phyloP scores from a whole-genome alignment of 2,888 invertebrate genomes.

The Argynnis bischoffii region DNA sequence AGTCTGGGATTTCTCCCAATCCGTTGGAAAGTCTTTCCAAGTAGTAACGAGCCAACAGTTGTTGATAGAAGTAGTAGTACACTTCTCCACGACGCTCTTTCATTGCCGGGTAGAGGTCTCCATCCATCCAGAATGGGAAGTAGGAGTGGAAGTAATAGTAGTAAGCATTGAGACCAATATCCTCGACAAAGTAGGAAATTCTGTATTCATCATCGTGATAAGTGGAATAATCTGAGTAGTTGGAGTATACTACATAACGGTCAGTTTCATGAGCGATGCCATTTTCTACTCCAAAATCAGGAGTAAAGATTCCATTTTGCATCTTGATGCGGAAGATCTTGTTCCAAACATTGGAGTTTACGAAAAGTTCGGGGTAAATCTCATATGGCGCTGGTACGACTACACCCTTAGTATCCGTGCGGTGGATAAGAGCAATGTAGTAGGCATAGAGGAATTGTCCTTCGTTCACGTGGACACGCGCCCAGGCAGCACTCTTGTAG shows the following conservation, averaged over 20 bases:
- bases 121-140: constrained; percentile 84
- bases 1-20: constrained; percentile 82
- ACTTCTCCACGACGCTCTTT: constrained; percentile 85
- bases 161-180: constrained; percentile 85
- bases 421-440: constrained; percentile 82
- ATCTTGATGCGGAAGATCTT: constrained; percentile 70
- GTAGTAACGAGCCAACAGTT: constrained; percentile 86
- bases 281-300: constrained; percentile 55
- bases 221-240: constrained; percentile 79
- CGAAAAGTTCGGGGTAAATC: constrained; percentile 84
- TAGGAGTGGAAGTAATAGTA: constrained; percentile 85
- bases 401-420: constrained; percentile 80
- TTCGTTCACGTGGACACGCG: constrained; percentile 83
- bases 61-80: constrained; percentile 85
- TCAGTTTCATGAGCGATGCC: constrained; percentile 68
- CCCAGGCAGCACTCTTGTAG: constrained; percentile 81
- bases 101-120: constrained; percentile 68
- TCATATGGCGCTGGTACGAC: constrained; percentile 87
- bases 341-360: constrained; percentile 80
- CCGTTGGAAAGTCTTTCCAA: constrained; percentile 86
- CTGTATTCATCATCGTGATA: constrained; percentile 82
- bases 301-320: constrained; percentile 53
- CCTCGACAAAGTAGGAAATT: constrained; percentile 87
- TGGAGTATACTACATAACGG: constrained; percentile 77
- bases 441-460: constrained; percentile 84